These are phyloP conservation scores for Rhopalosiphum padi DNA, from an alignment of 1,140 invertebrate genomes.

Conservation along the genomic window DNA sequence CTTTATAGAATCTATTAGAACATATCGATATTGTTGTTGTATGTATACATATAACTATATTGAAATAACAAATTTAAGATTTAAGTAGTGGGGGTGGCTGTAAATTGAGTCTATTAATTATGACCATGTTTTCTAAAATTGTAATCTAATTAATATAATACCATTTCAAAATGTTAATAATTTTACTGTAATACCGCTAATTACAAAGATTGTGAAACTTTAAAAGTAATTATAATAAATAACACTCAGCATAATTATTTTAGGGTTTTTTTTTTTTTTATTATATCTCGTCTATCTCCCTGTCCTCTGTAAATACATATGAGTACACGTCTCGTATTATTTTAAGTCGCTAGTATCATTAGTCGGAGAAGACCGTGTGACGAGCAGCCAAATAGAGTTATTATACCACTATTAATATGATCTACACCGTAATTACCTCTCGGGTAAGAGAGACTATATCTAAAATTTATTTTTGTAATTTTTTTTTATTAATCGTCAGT, in stretches of 20 bases:
- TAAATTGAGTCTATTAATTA: not conserved
- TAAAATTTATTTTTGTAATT: slow-evolving; percentile 17
- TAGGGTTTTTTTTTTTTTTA: not conserved
- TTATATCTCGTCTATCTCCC: not conserved
- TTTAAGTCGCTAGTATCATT: not conserved
- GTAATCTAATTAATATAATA: not conserved
- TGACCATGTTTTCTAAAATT: not conserved
- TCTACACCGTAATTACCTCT: not conserved
- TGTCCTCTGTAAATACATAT: not conserved
- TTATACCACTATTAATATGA: slow-evolving; percentile 39
- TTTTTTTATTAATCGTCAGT: slow-evolving; percentile 34
- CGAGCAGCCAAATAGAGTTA: slow-evolving; percentile 34
- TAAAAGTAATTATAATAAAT: not conserved
- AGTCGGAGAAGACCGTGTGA: not conserved
- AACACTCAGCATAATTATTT: not conserved
- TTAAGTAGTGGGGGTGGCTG: not conserved
- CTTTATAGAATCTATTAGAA: not conserved
- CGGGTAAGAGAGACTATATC: not conserved
- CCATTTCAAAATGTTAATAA: not conserved
- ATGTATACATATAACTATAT: not conserved
- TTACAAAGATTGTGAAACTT: not conserved
- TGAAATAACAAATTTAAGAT: not conserved
- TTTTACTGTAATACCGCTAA: not conserved
- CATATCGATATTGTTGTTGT: not conserved
- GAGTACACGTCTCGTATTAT: not conserved